Evolutionary conservation across 2,888 invertebrate genomes (phyloP), one percentile per base, ranked within the genome.

Genomic region (Dicyrtomina minuta): DNA sequence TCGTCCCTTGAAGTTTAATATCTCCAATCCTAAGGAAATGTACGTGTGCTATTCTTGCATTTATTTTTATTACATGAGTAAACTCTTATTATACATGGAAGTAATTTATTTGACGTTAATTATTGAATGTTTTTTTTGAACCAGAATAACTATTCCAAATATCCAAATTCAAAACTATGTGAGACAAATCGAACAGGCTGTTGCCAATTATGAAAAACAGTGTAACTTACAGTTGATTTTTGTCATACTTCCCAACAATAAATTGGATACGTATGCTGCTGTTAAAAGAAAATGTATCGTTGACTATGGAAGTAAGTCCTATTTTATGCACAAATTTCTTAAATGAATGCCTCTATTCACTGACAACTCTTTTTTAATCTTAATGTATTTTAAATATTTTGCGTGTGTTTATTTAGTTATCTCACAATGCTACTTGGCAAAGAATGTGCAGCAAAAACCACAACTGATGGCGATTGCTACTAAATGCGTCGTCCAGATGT

Each of bases 401-500:
- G n/a, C n/a, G n/a, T n/a, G n/a, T n/a, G n/a, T n/a, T 41, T 70
- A 68, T n/a, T 22, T 27, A 72, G 71, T 76, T 17, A 53, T 66
- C 5, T 77, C 75, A 10, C 78, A 78, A 64, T 76, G 78, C 26
- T 72, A 74, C 15, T 49, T 76, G 0, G 24, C 72, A 6, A 75
- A 70, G 41, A 75, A 75, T 46, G 70, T 75, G 1, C 24, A 44
- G 8, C 51, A 73, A 1, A 75, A 73, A 55, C n/a, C n/a, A n/a
- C 71, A 71, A 26, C 41, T 73, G 10, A 75, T 76, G 76, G 72
- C 74, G 0, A 75, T 78, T 41, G 74, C 72, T 1, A 77, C 85
- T 1, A 86, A 86, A 79, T 82, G 86, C 33, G 83, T 83, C 15
- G 82, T 86, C 44, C 86, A 86, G 79, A 80, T 86, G 70, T 83